Conservation (phyloP, 35 echinoderm and acorn worm genomes). For the Patiria miniata region DNA sequence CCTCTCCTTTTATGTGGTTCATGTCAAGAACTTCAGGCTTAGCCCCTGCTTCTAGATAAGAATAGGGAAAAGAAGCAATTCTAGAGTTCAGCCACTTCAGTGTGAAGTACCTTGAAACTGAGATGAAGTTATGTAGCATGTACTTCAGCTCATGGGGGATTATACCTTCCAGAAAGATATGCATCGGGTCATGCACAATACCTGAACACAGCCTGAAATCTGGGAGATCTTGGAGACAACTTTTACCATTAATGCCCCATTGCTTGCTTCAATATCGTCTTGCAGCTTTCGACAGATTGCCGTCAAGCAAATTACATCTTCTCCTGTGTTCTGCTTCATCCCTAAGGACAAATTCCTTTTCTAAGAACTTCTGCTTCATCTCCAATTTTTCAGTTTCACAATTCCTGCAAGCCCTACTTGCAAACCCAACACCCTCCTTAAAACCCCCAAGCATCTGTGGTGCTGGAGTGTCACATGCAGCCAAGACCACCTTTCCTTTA, state of each 20-base stretch:
- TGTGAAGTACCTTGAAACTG: constrained; percentile 46
- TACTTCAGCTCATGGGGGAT: constrained; percentile 59
- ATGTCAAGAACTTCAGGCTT: constrained; percentile 41
- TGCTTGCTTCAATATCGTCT: constrained; percentile 65
- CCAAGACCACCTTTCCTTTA: constrained; percentile 54
- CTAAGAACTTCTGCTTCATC: constrained; percentile 47
- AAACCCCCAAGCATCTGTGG: constrained; percentile 59
- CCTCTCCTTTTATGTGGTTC: constrained; percentile 25
- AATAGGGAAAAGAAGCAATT: constrained; percentile 42
- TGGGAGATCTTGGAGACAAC: constrained; percentile 36
- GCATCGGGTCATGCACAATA: constrained; percentile 71
- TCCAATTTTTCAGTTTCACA: constrained; percentile 36
- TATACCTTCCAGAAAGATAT: constrained; percentile 64
- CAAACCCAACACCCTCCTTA: constrained; percentile 76
- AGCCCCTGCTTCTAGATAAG: constrained; percentile 44
- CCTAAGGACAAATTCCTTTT: constrained; percentile 29
- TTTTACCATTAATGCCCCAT: constrained; percentile 63
- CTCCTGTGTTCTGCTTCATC: constrained; percentile 38
- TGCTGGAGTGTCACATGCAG: constrained; percentile 60
- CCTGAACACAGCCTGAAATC: constrained; percentile 50
- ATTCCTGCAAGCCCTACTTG: constrained; percentile 40
- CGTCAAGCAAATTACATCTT: background rate
- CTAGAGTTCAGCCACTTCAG: constrained; percentile 68
- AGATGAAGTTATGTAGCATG: constrained; percentile 38
- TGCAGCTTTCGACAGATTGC: constrained; percentile 30